These are phyloP conservation scores for Harpagifer antarcticus DNA, from an alignment of 2,797 vertebrate species.

Conservation along the genomic window DNA sequence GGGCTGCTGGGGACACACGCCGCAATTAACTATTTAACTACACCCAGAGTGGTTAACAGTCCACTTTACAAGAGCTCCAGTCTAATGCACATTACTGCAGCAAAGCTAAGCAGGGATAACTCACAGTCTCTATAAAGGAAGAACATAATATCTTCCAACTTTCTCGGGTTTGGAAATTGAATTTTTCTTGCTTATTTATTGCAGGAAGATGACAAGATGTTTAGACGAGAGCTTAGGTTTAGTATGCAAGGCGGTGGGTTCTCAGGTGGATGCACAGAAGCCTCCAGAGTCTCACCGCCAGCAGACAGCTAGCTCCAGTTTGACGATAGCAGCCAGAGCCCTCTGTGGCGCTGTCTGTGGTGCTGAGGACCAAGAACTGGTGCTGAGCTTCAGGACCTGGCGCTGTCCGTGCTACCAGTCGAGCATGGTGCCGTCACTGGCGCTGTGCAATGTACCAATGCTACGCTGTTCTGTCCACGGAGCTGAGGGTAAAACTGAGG, in stretches of 20 bases:
- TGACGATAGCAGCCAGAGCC: slow-evolving; percentile 30
- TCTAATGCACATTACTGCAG: slow-evolving; percentile 49
- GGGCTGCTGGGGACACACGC: slow-evolving; percentile 23
- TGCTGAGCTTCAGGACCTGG: neutral
- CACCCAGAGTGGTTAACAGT: slow-evolving; percentile 44
- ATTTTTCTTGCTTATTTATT: slow-evolving; percentile 20
- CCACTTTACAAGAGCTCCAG: slow-evolving; percentile 56
- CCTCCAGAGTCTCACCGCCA: slow-evolving; percentile 34
- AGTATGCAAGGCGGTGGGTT: slow-evolving; percentile 22
- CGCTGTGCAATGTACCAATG: slow-evolving; percentile 2
- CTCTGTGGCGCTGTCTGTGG: slow-evolving; percentile 28
- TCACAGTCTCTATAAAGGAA: slow-evolving; percentile 31
- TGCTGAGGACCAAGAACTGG: slow-evolving; percentile 18
- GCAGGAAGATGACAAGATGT: neutral
- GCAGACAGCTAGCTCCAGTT: slow-evolving; percentile 21
- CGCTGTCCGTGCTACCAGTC: slow-evolving; percentile 13
- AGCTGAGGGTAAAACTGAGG: neutral
- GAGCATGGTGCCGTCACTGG: neutral
- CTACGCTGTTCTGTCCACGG: neutral
- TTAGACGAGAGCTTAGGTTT: slow-evolving; percentile 16
- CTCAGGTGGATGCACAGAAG: slow-evolving; percentile 30
- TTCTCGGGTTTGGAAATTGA: slow-evolving; percentile 6
- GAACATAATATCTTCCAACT: neutral
- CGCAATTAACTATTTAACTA: slow-evolving; percentile 60
- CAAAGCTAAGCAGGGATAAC: slow-evolving; percentile 23